Conservation (phyloP, 37 sponge, comb jelly and placozoan species). For the Dysidea cf. avara region DNA sequence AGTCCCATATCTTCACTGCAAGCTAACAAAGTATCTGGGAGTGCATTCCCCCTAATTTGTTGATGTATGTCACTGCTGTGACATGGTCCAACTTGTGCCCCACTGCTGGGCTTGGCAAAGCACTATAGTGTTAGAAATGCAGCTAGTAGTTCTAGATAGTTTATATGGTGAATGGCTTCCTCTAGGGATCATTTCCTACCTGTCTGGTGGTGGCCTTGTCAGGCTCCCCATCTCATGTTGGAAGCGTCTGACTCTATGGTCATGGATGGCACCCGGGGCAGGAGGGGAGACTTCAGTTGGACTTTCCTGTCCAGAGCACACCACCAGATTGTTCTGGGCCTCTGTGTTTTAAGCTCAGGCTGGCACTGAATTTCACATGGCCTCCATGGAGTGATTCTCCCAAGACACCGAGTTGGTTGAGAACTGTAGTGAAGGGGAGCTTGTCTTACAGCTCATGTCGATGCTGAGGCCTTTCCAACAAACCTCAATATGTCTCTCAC, state of each 20-base stretch:
- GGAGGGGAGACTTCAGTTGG: no score
- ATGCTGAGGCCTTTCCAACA: conserved; percentile 8
- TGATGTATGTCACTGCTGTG: conserved; percentile 2
- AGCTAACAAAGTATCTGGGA: neutral
- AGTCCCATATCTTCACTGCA: conserved; percentile 2
- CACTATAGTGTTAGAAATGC: neutral
- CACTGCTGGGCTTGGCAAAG: neutral
- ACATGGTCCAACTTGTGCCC: neutral
- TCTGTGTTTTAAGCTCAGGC: no score
- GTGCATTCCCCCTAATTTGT: neutral
- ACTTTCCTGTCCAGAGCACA: no score
- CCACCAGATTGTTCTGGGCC: no score
- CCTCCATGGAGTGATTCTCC: neutral
- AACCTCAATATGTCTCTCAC: conserved; percentile 16
- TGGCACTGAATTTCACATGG: neutral
- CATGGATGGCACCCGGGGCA: no score
- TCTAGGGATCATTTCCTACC: no score
- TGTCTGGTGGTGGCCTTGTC: no score
- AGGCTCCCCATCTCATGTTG: conserved; percentile 2
- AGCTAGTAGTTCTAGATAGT: conserved; percentile 33
- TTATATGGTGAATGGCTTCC: conserved; percentile 19
- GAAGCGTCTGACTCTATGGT: conserved; percentile 22
- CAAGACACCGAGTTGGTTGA: neutral
- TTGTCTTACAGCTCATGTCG: conserved; percentile 17
- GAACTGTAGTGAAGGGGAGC: conserved; percentile 20